Base-by-base conservation (phyloP, 2,113 vertebrate genomes). In the Podilymbus podiceps region DNA sequence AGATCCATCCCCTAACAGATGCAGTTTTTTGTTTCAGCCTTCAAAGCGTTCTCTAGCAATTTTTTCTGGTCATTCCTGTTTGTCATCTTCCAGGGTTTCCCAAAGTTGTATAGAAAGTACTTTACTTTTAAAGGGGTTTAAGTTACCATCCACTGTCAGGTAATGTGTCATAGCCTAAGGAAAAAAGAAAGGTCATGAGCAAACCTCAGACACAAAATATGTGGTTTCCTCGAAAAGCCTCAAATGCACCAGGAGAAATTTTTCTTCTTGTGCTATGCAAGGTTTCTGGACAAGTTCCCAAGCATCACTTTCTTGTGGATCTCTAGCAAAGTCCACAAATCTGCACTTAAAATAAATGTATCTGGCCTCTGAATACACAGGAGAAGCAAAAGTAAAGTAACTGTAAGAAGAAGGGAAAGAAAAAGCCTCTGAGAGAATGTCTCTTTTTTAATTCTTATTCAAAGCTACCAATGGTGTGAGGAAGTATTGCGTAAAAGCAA, bases 191-290 rank as follows among this genome's bases (percentile, higher is more conserved):
- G 53, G 46, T 81, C 53, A 93, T 27, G 28, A 94, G 49, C 76
- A 95, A 96, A 89, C 88, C 85, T 69, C 95, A 94, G 83, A 81
- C 0, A 0, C 53, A 85, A 94, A 94, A 84, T 93, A 86, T 50
- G 96, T 52, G 90, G 90, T 93, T 97, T 97, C 90, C 90, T 93
- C 85, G 58, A 63, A 96, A 95, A 97, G 62, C 69, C 94, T 87
- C 83, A 93, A 92, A 87, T 64, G 44, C 33, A 82, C n/a, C 0
- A 2, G 53, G 14, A 88, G 23, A 79, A 78, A 78, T 81, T 85
- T 78, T 90, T 93, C 89, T 91, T 84, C 82, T 59, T 71, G 33
- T 75, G 69, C 86, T 69, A 82, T 81, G 40, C 11, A 55, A 90
- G 80, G 66, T 82, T 91, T 92, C 53, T 85, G 80, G 71, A 82